These are phyloP conservation scores for Episyrphus balteatus DNA, from an alignment of 1,140 invertebrate species.

Conservation along the genomic window DNA sequence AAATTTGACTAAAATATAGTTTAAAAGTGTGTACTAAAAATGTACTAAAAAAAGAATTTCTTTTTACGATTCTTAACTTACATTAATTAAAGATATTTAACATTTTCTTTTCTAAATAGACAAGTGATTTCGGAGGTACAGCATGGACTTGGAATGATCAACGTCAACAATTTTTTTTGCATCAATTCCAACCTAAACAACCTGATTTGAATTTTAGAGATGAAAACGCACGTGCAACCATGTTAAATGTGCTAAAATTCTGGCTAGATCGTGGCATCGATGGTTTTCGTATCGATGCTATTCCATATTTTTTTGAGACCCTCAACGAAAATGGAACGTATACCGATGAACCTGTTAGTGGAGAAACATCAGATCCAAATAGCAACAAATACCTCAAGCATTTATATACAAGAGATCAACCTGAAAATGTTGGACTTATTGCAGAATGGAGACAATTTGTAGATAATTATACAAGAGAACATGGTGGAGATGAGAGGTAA, in stretches of 20 bases:
- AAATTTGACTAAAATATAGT: no score
- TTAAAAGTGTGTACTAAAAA: no score
- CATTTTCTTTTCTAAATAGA: conserved; percentile 22
- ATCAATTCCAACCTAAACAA: conserved; percentile 49
- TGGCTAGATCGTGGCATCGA: conserved; percentile 66
- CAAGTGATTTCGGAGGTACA: conserved; percentile 43
- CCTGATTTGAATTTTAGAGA: conserved; percentile 62
- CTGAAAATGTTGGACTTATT: conserved; percentile 41
- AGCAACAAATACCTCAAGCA: conserved; percentile 42
- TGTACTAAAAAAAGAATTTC: no score
- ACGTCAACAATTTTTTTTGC: conserved; percentile 53
- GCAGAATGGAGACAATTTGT: conserved; percentile 42
- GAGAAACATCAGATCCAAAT: conserved; percentile 22
- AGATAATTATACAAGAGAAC: conserved; percentile 34
- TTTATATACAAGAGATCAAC: conserved; percentile 42
- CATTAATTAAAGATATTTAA: no score
- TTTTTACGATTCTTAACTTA: no score
- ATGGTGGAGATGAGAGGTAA: conserved; percentile 24
- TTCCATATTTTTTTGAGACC: conserved; percentile 51
- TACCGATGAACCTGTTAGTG: conserved; percentile 39
- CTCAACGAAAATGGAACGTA: conserved; percentile 40
- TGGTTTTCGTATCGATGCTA: conserved; percentile 60
- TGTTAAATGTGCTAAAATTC: conserved; percentile 55
- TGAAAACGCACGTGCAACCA: conserved; percentile 46
- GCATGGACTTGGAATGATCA: conserved; percentile 50